Percentiles rank a stretch among this genome's conserved stretches.
Evolutionary conservation across 2,797 vertebrate genomes (phyloP).

Genomic region (Bradypus variegatus): DNA sequence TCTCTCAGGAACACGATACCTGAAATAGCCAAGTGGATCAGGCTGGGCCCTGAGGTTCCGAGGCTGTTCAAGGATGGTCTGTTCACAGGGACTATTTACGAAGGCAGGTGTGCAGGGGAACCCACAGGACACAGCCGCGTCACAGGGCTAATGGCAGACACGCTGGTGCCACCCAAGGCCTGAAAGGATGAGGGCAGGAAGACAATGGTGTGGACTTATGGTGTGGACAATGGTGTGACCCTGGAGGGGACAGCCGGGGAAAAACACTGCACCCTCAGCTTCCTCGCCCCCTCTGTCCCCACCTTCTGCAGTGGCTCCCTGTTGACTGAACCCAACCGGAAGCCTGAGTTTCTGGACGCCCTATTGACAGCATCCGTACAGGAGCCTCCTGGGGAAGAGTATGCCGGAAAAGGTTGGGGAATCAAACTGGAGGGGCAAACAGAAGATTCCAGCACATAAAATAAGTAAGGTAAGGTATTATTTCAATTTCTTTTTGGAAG

Average conservation of each 20-base stretch:
- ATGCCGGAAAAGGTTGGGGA: background rate
- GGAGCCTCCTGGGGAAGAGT: background rate
- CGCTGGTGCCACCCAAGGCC: background rate
- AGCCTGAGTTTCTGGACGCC: background rate
- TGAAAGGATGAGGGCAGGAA: no score
- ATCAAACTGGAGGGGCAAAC: no score
- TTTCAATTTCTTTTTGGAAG: no score
- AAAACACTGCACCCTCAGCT: background rate
- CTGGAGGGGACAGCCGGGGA: no score
- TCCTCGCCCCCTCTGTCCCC: no score
- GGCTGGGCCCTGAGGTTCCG: no score
- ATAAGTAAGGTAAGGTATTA: background rate
- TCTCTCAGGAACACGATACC: no score
- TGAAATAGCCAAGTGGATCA: background rate
- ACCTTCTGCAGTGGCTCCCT: background rate
- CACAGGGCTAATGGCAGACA: background rate
- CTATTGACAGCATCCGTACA: no score
- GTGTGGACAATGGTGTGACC: no score
- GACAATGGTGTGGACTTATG: background rate
- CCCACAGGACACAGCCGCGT: background rate
- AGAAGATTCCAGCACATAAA: background rate
- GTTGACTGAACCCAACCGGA: background rate
- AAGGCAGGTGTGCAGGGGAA: no score
- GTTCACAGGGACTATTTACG: background rate
- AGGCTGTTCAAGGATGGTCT: background rate